Evolutionary conservation across 2,888 invertebrate genomes (phyloP), one percentile per base, ranked within the genome.

Genomic region (Troilus luridus): DNA sequence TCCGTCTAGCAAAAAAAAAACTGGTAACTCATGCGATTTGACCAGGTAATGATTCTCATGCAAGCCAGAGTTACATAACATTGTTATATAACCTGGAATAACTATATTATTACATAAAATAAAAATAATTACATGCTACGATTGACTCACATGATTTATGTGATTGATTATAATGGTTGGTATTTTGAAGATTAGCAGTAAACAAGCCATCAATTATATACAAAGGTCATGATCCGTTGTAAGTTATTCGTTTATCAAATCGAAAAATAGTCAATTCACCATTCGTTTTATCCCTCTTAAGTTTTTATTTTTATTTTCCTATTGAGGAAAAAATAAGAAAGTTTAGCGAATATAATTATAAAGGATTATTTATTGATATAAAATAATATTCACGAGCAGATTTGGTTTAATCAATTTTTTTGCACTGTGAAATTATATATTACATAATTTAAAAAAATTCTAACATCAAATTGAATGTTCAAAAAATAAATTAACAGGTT

Each of bases 91-190:
- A 77, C 27, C 67, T 24, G 41, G 41, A 41, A 41, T 41, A 41
- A 41, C 41, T 41, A 41, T 41, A 41, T 41, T 41, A 41, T 9
- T 5, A 41, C 12, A 19, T 27, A 77, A 77, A 77, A 77, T 77
- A 41, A 41, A 41, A 27, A 77, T 77, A 77, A 77, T 77, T 77
- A 19, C 72, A 41, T 77, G 41, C 24, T 77, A 41, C 41, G 72
- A 77, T 77, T 77, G 41, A 77, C 17, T 77, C 72, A 7, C 8
- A 77, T 77, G 72, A 77, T 77, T 77, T 77, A 77, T 77, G 19
- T 77, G 72, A 77, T 77, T 41, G 17, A 24, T 1, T 19, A 27
- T 41, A 41, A 77, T 77, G 72, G 27, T 41, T 77, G 72, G 27
- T 41, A 77, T 77, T 24, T 77, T 19, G 14, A 77, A 77, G 1